phyloP scores from a whole-genome alignment of 2,113 vertebrate genomes.

The Paraplagusia blochii region DNA sequence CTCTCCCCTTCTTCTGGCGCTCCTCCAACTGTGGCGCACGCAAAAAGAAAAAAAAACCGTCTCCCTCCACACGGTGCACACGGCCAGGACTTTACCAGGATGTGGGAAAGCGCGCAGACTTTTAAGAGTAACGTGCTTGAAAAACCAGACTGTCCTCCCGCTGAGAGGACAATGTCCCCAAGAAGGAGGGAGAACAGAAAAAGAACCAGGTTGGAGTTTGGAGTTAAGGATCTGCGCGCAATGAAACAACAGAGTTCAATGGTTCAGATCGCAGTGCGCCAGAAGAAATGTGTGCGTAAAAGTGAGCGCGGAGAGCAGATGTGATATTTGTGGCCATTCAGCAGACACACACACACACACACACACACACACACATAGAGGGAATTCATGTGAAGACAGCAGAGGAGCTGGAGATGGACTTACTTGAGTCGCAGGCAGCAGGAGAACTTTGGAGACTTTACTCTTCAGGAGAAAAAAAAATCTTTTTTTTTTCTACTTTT shows the following conservation, averaged over 20 bases:
- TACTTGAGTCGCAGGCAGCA: constrained; percentile 53
- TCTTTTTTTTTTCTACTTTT: not conserved
- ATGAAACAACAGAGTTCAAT: not conserved
- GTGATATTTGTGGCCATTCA: constrained; percentile 15
- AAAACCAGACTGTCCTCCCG: constrained; percentile 6
- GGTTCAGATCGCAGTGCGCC: constrained; percentile 2
- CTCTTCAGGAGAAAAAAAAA: constrained; percentile 19
- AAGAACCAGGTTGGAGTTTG: no score
- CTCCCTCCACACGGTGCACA: constrained; percentile 45
- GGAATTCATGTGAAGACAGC: not conserved
- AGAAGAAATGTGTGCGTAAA: constrained; percentile 39
- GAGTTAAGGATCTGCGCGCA: no score
- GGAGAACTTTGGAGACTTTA: constrained; percentile 38
- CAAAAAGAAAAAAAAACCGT: constrained; percentile 10
- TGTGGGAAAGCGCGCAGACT: constrained; percentile 40
- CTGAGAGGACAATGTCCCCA: constrained; percentile 15
- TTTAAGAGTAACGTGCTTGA: constrained; percentile 14
- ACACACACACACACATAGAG: no score
- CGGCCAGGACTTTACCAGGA: constrained; percentile 44
- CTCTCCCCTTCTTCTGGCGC: constrained; percentile 23
- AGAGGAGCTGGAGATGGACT: constrained; percentile 27
- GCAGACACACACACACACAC: not conserved
- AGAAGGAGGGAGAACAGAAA: not conserved
- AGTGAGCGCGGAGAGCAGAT: constrained; percentile 8
- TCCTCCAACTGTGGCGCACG: constrained; percentile 45